Base-by-base conservation (phyloP, 1,140 invertebrate species). In the Heterodera schachtii region DNA sequence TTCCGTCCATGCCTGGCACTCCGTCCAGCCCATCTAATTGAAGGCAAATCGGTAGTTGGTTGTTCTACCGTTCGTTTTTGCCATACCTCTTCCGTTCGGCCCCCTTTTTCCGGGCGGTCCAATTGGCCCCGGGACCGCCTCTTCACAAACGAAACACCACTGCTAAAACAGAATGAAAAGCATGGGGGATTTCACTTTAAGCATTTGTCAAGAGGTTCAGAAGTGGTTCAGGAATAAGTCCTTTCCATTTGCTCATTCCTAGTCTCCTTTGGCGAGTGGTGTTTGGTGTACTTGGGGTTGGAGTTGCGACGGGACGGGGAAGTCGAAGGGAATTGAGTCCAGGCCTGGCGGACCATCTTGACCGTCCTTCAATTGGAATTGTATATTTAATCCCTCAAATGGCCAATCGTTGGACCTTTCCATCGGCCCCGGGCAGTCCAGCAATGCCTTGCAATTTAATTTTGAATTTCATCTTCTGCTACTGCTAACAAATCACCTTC, bases 381-480 rank as follows among this genome's bases (percentile, higher is more conserved):
- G 5, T 64, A 5, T 64, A 19, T 64, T 64, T 3, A 19, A 64
- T 19, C 19, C 13, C 57, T 64, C 5, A 64, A 64, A 64, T 19
- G 2, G 16, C 16, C 16, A 5, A 5, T 64, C 2, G 4, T 64
- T 19, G 1, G 19, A 64, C 57, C 60, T 74, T 31, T 47, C 78
- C 78, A 78, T 79, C 78, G 9, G 64, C 41, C 16, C 78, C 78
- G 60, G 78, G 78, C 78, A 78, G 46, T 44, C 78, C 78, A n/a
- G 78, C 76, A 44, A 47, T 21, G 7, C 78, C 75, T 77, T 19
- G 44, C n/a, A 46, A 46, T 31, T 31, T 31, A 71, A 41, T 11
- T n/a, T 11, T 43, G 31, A 41, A 71, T 11, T 11, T 11, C 13
- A 44, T 2, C 19, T 70, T 70, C 9, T 31, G 9, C n/a, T 8